Evolutionary conservation across 2,113 vertebrate genomes (phyloP).

Genomic region (Acinonyx jubatus): DNA sequence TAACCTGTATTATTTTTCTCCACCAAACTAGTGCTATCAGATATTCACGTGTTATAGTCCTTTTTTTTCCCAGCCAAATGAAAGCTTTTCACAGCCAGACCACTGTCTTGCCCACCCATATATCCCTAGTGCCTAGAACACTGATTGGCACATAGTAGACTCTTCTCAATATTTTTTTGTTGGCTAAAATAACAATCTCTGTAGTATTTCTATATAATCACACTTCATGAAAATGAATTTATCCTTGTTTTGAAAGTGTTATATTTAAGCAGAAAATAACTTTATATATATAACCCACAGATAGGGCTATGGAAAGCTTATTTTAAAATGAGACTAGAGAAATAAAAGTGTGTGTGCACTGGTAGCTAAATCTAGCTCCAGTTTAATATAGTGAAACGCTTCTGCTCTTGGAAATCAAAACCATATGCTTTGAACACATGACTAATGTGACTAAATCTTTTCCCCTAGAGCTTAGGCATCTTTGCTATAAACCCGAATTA

Average conservation of each 20-base stretch:
- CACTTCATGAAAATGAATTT: not conserved
- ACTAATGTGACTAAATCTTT: not conserved
- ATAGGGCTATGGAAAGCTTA: not conserved
- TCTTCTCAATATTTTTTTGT: not conserved
- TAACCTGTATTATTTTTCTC: not conserved
- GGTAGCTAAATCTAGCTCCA: not conserved
- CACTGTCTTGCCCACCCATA: not conserved
- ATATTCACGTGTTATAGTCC: not conserved
- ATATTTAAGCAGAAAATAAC: not conserved
- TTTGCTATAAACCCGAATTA: slow-evolving; percentile 2
- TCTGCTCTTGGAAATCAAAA: not conserved
- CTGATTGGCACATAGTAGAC: not conserved
- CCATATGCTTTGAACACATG: not conserved
- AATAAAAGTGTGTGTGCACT: not conserved
- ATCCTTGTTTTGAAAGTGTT: not conserved
- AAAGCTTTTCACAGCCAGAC: not conserved
- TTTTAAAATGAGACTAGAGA: not conserved
- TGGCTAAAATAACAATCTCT: not conserved
- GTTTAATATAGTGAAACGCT: not conserved
- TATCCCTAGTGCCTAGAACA: not conserved
- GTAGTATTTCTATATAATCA: not conserved
- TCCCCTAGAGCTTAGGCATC: not conserved
- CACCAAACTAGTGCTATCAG: not conserved
- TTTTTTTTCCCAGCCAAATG: not conserved
- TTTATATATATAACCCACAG: not conserved